These are phyloP conservation scores for Phymorhynchus buccinoides DNA, from an alignment of 1,140 invertebrate genomes.

Conservation along the genomic window DNA sequence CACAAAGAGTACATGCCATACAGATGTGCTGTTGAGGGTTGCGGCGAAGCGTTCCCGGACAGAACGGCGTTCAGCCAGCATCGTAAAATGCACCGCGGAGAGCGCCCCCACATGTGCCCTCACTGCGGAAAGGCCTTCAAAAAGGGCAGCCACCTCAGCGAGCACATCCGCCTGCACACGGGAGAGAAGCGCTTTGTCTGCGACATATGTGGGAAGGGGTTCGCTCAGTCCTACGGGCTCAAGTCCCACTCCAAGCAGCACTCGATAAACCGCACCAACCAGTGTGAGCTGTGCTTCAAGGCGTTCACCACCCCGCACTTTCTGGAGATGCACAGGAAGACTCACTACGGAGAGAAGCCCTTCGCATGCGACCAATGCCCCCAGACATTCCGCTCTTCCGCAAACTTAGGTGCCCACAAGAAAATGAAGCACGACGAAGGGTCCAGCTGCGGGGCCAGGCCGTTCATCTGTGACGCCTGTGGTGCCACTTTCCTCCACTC, in stretches of 20 bases:
- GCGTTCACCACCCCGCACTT: background rate
- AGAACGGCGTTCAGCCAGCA: background rate
- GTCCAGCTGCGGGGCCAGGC: background rate
- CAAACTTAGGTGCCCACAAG: background rate
- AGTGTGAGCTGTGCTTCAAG: background rate
- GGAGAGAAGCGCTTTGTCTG: conserved; percentile 33
- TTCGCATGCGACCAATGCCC: background rate
- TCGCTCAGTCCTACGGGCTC: background rate
- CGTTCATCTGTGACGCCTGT: conserved; percentile 33
- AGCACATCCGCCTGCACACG: conserved; percentile 32
- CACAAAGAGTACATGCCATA: too few relatives aligned
- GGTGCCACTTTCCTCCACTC: conserved; percentile 31
- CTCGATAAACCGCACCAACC: background rate
- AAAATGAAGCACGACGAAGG: conserved; percentile 28
- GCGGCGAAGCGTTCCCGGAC: conserved; percentile 11
- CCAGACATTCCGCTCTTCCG: background rate
- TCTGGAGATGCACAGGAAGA: background rate
- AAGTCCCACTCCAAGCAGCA: background rate
- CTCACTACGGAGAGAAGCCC: background rate
- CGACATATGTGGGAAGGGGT: conserved; percentile 27
- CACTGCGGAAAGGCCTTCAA: conserved; percentile 13
- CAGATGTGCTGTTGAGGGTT: too few relatives aligned
- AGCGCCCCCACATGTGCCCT: conserved; percentile 2
- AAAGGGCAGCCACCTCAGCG: background rate
- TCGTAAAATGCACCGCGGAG: background rate